Conservation (phyloP, 2,113 vertebrate genomes). For the Odontesthes bonariensis region DNA sequence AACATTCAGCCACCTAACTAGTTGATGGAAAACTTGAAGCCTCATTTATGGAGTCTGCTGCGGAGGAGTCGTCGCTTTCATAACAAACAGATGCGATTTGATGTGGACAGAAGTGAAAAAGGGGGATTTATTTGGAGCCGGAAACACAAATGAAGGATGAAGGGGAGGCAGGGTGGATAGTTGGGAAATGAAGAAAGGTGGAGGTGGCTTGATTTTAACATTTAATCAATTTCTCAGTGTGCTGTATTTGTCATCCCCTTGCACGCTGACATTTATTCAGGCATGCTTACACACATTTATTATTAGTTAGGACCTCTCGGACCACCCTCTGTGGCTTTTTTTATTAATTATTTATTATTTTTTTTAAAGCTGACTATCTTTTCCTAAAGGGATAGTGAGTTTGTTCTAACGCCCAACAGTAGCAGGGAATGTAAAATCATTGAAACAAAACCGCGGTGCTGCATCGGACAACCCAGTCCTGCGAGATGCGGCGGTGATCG, state of each 20-base stretch:
- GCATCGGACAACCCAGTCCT: too few species aligned
- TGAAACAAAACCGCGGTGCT: too few species aligned
- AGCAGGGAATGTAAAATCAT: slow-evolving; percentile 1
- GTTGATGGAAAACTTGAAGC: slow-evolving; percentile 14
- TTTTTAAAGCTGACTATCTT: slow-evolving; percentile 12
- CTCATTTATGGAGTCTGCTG: not conserved
- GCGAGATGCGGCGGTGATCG: too few species aligned
- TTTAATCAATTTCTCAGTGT: slow-evolving; percentile 51
- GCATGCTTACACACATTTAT: slow-evolving; percentile 37
- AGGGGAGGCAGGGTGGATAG: slow-evolving; percentile 32
- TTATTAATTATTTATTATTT: too few species aligned
- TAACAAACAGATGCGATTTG: slow-evolving; percentile 16
- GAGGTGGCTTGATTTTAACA: slow-evolving; percentile 20
- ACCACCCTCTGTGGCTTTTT: slow-evolving; percentile 4
- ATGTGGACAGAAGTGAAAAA: slow-evolving; percentile 21
- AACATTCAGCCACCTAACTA: slow-evolving; percentile 4
- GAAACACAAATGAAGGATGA: slow-evolving; percentile 59
- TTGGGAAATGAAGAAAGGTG: slow-evolving; percentile 15
- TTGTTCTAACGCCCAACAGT: not conserved
- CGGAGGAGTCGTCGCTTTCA: slow-evolving; percentile 28
- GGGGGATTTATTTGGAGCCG: slow-evolving; percentile 48
- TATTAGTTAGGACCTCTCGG: slow-evolving; percentile 14
- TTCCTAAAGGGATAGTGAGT: not conserved
- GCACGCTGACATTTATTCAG: slow-evolving; percentile 51
- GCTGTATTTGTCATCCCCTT: slow-evolving; percentile 53